A percentile compares a stretch with the other conserved stretches of the same genome.
These are phyloP conservation scores for Sepioteuthis lessoniana DNA, from an alignment of 2,888 invertebrate species.

Conservation along the genomic window DNA sequence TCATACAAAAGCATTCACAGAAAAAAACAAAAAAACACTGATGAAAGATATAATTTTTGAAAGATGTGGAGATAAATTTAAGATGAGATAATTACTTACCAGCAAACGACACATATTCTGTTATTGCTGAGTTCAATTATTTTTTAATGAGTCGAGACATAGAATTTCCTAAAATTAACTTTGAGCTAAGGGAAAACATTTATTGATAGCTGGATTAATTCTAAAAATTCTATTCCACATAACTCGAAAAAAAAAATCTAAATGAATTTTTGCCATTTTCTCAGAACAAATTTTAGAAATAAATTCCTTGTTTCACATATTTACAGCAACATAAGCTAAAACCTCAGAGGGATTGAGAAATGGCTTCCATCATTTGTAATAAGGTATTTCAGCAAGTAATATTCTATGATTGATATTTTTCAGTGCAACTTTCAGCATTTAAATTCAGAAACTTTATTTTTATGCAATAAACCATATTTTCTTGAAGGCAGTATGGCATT, in stretches of 20 bases:
- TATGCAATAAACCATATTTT: too few species aligned
- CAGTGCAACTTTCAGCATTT: neutral
- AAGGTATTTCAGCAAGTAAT: neutral
- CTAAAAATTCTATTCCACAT: neutral
- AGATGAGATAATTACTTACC: neutral
- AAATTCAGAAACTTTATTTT: neutral
- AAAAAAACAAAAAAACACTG: too few species aligned
- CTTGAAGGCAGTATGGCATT: too few species aligned
- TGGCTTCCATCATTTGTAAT: neutral
- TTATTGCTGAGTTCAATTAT: neutral
- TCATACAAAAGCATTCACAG: too few species aligned
- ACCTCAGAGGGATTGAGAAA: neutral
- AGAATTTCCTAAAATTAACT: neutral
- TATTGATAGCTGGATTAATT: neutral
- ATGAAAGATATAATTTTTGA: too few species aligned
- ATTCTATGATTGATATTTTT: neutral
- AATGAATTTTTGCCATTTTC: neutral
- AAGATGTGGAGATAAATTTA: neutral
- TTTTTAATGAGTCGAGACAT: neutral
- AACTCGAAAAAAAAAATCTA: neutral
- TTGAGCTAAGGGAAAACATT: constrained; percentile 17
- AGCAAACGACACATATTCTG: neutral
- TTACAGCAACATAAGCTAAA: neutral
- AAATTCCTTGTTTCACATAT: neutral
- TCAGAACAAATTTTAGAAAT: neutral